phyloP scores from a whole-genome alignment of 2,888 invertebrate genomes.

The Cistogaster globosa region DNA sequence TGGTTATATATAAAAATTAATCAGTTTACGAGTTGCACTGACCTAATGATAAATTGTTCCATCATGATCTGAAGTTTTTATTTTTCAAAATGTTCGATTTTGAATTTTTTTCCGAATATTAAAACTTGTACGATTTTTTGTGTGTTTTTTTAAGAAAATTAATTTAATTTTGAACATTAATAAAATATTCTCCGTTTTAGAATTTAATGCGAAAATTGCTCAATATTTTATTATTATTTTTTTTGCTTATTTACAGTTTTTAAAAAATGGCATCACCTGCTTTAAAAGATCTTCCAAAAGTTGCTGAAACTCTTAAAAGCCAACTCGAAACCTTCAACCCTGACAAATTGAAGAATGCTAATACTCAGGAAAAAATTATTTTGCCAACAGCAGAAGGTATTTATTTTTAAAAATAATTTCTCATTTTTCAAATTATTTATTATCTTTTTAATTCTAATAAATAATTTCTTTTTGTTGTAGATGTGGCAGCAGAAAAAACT shows the following conservation, averaged over 20 bases:
- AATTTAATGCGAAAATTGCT: too few relatives aligned
- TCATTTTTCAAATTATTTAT: neutral
- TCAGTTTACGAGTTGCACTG: too few relatives aligned
- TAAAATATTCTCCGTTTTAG: too few relatives aligned
- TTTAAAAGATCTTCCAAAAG: constrained; percentile 95
- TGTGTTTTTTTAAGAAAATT: too few relatives aligned
- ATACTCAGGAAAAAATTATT: constrained; percentile 95
- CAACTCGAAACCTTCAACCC: constrained; percentile 96
- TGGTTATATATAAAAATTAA: too few relatives aligned
- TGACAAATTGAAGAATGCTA: constrained; percentile 93
- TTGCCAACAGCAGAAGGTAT: constrained; percentile 96
- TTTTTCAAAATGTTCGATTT: too few relatives aligned
- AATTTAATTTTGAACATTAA: too few relatives aligned
- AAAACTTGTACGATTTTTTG: too few relatives aligned
- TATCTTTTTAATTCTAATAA: too few relatives aligned
- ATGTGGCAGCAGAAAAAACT: constrained; percentile 93
- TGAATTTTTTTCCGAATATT: too few relatives aligned
- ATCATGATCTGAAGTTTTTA: too few relatives aligned
- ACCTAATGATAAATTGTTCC: too few relatives aligned
- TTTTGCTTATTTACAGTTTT: constrained; percentile 49
- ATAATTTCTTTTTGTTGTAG: constrained; percentile 83
- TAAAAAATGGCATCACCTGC: constrained; percentile 85
- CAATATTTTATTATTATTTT: neutral
- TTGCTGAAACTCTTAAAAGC: constrained; percentile 93
- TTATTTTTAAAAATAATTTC: neutral